Evolutionary conservation across 2,113 vertebrate genomes (phyloP).

Genomic region (Rattus norvegicus): DNA sequence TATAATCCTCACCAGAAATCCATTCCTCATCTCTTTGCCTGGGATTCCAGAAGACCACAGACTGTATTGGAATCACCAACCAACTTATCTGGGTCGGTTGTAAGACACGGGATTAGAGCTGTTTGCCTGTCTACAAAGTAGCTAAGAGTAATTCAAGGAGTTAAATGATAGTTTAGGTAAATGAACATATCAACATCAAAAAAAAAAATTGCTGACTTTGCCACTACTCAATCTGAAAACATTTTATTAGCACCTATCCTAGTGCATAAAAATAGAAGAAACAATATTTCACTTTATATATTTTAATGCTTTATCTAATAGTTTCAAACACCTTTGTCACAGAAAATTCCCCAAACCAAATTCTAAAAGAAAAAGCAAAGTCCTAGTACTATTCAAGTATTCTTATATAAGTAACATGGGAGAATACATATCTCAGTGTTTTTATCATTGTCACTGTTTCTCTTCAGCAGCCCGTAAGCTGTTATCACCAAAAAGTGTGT

Average conservation of each 20-base stretch:
- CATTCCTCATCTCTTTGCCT: neutral
- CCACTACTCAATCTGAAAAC: neutral
- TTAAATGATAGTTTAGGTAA: neutral
- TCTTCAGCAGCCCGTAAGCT: neutral
- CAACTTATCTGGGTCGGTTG: neutral
- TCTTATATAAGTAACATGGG: neutral
- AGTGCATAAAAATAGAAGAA: neutral
- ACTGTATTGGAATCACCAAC: neutral
- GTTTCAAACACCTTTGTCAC: neutral
- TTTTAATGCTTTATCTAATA: neutral
- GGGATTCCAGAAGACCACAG: neutral
- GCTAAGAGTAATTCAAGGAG: neutral
- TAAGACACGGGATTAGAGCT: neutral
- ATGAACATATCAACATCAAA: neutral
- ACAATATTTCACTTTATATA: neutral
- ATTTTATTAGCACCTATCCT: neutral
- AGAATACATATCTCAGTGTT: neutral
- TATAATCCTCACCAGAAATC: neutral
- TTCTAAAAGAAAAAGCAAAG: neutral
- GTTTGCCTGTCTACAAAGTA: neutral
- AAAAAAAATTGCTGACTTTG: neutral
- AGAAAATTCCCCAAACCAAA: constrained; percentile 14
- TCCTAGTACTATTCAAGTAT: neutral
- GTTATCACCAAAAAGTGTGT: neutral
- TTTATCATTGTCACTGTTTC: neutral